Evolutionary conservation across 2,113 vertebrate species (phyloP), one percentile per base, ranked within the genome.

Genomic region (Phalacrocorax brasilianus): DNA sequence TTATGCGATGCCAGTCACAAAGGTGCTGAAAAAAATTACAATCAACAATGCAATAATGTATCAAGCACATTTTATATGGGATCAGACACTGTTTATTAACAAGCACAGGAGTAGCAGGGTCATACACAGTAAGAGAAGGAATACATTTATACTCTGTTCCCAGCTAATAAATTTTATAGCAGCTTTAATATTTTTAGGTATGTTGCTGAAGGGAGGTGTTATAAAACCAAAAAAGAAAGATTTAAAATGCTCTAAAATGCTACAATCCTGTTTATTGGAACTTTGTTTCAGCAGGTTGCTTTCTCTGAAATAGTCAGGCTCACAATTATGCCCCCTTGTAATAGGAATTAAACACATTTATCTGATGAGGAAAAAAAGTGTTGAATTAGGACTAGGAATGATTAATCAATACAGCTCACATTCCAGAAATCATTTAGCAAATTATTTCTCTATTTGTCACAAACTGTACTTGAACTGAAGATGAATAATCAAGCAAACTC

Each of bases 91-190:
- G 58, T 85, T 95, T 96, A 95, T 94, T 92, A 93, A 91, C 71
- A 90, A 92, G 85, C 55, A 63, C 0, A 1, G 63, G n/a, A 89
- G 59, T 79, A 86, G 59, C 26, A 27, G 73, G 88, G 90, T 91
- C 90, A 77, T 44, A 56, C 23, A 18, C 27, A 66, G 67, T 45
- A 74, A 93, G 68, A 92, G 79, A 92, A 95, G 84, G 72, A 95
- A 91, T 74, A 93, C 55, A 74, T 94, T 95, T 88, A 52, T 92
- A 71, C 63, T 90, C 67, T 79, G 66, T 76, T 97, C 73, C 70
- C 91, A 95, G 89, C 56, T 73, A 96, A 93, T 96, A 96, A 96
- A 96, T 94, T 97, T 97, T 93, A 95, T 83, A 86, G 85, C 19
- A 42, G 75, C 75, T 92, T 91, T 88, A 93, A 92, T 80, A 91